These are phyloP conservation scores for Aphaenogaster rudis DNA, from an alignment of 1,140 invertebrate genomes.

Conservation along the genomic window DNA sequence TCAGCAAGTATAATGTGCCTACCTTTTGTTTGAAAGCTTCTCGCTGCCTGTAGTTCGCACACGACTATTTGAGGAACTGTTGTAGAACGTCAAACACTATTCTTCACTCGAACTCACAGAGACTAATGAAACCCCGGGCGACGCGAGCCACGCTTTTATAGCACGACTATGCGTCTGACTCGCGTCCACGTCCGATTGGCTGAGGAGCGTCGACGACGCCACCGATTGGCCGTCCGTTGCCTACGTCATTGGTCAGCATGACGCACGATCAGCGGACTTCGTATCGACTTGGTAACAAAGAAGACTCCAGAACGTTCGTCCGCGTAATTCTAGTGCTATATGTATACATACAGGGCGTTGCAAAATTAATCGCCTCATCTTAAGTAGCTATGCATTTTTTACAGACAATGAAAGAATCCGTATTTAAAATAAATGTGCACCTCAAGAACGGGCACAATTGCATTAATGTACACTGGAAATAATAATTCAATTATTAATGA, in stretches of 20 bases:
- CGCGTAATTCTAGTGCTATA: neutral
- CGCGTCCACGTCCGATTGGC: constrained; percentile 7
- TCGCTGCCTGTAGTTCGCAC: neutral
- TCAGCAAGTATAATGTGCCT: neutral
- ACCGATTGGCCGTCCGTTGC: neutral
- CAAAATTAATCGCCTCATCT: neutral
- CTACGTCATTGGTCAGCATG: neutral
- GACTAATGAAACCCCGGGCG: neutral
- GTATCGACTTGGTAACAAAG: constrained; percentile 27
- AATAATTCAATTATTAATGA: neutral
- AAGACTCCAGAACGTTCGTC: constrained; percentile 1
- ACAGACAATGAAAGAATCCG: neutral
- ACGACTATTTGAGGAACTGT: neutral
- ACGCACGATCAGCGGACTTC: neutral
- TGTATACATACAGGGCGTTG: neutral
- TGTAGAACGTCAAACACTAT: neutral
- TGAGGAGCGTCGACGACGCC: neutral
- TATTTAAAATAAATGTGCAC: neutral
- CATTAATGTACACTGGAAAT: neutral
- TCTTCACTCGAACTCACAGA: neutral
- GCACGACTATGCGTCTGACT: neutral
- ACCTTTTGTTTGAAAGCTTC: constrained; percentile 43
- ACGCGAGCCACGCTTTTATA: constrained; percentile 6
- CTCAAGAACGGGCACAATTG: too few species aligned
- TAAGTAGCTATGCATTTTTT: neutral